Evolutionary conservation across 37 sponge, comb jelly and placozoan species (phyloP), one percentile per base, ranked within the genome.

Genomic region (Eunapius fragilis): DNA sequence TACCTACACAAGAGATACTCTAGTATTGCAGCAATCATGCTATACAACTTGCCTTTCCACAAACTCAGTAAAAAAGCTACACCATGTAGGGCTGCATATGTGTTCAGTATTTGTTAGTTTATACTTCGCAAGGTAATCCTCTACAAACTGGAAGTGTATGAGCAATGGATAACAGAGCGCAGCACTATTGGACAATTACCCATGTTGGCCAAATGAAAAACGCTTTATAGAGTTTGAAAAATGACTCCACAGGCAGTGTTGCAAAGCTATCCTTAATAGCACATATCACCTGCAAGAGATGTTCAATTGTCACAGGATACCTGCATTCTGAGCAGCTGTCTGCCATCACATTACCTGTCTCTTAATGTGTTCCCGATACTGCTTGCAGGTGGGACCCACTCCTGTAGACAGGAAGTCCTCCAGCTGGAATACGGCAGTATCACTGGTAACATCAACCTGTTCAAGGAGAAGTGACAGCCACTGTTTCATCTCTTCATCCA

Each of bases 161-260:
- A 1, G 6, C 30, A 32, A 12, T 32, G 31, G 11, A 32, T 13
- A 72, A 12, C 73, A 72, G 30, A 9, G 25, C 31, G 10, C 14
- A 72, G 17, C 36, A 34, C 37, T 31, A 30, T 50, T 2, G 24
- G 10, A 24, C 4, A 78, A 49, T 74, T 38, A 89, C 90, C 79
- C 79, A 75, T 31, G 69, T 72, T 34, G 85, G 85, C 90, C 90
- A 89, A 22, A 89, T 89, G 85, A 70, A 73, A 69, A 89, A 89
- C 17, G 85, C 68, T 38, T 89, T 84, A 81, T 84, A 89, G 37
- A 89, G 75, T 37, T 84, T 68, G 19, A 84, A 77, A 50, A 89
- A 89, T 34, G 73, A 36, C 38, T 83, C 72, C 25, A 80, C 50
- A 19, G 25, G 31, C 70, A 89, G 67, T 14, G 34, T 70, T 36